Evolutionary conservation across 30 jellyfish, hydroid and myxozoan species (phyloP), one percentile per base, ranked within the genome.

Genomic region (Aurelia aurita): DNA sequence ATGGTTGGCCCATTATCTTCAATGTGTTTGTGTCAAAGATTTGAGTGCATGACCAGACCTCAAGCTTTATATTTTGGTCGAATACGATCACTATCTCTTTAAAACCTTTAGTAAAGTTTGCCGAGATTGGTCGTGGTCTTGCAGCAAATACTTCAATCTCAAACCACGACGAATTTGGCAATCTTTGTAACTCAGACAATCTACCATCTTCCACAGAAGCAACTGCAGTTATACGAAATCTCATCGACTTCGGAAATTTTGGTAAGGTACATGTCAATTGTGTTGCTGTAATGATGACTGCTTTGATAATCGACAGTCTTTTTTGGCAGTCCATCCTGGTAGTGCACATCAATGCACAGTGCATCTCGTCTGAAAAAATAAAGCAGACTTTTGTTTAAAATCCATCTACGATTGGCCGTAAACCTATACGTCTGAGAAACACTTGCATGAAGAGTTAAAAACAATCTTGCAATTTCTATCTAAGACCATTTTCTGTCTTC

Each of bases 91-190:
- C 21, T 31, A 89, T 62, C 61, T 44, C 31, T 10, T 90, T 39
- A 15, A 72, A 82, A 64, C 75, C 65, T 12, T 43, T 57, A 80
- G 86, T 54, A 43, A 89, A 28, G 60, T 68, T 73, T 18, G 97
- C 97, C 3, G 64, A 18, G 13, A 64, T 10, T 27, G 89, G 74
- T 19, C 20, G 59, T 21, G 97, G 97, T 16, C 95, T 80, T 19
- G 87, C 82, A 16, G 97, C 97, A 29, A 80, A 89, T 13, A 89
- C 70, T 25, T 66, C 62, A 47, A 89, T 15, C 1, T 13, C 32
- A 22, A 21, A 16, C 93, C 90, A 80, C 2, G 90, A 72, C 54
- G 22, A 21, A 31, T 19, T 10, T 22, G 85, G 84, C 18, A 63
- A n/a, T 2, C 51, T 46, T 10, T 19, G 49, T 13, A 71, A 28